phyloP scores from a whole-genome alignment of 2,797 vertebrate genomes.

The Channallabes apus region DNA sequence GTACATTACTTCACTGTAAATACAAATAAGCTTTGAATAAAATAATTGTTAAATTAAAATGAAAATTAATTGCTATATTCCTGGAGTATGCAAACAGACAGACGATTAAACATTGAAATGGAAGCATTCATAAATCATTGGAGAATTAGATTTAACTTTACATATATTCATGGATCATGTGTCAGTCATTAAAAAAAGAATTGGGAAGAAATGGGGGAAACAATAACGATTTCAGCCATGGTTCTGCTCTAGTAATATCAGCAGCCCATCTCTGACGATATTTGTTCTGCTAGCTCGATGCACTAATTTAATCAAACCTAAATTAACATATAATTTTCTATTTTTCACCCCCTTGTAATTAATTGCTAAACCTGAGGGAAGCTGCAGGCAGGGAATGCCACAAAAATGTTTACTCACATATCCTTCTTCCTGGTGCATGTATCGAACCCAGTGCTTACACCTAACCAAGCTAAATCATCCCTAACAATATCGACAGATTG shows the following conservation, averaged over 20 bases:
- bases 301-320: neutral
- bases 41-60: neutral
- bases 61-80: neutral
- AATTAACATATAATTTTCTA: neutral
- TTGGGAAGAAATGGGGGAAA: neutral
- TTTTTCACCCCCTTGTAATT: neutral
- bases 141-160: neutral
- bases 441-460: neutral
- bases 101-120: neutral
- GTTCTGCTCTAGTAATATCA: neutral
- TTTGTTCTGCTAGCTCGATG: neutral
- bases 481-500: slow-evolving; percentile 15
- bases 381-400: neutral
- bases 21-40: neutral
- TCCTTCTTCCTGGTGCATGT: neutral
- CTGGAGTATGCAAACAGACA: neutral
- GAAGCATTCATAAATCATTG: neutral
- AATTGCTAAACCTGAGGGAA: slow-evolving; percentile 14
- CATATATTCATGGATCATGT: neutral
- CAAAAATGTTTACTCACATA: slow-evolving; percentile 11
- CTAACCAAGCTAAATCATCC: slow-evolving; percentile 21
- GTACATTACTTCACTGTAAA: neutral
- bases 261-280: neutral
- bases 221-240: neutral
- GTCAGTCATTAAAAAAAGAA: neutral